Evolutionary conservation across 2,888 invertebrate genomes (phyloP), one percentile per base, ranked within the genome.

Genomic region (Drosophila birchii): DNA sequence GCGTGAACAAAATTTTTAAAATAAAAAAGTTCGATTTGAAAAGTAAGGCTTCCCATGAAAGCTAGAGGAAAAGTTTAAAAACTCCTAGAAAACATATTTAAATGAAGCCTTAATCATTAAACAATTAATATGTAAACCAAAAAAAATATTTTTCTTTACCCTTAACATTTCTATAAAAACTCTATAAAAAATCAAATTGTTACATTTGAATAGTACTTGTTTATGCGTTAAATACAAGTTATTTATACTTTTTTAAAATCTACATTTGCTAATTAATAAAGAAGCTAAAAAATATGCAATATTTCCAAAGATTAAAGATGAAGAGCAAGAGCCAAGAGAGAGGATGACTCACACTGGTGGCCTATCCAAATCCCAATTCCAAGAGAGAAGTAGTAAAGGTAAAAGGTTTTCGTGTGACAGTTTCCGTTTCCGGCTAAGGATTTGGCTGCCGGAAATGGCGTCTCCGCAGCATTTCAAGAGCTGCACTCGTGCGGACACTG

Each of bases 231-330:
- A 45, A 26, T 45, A 29, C 3, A 29, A 7, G 16, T 11, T 7
- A 18, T 4, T n/a, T n/a, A 12, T 12, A n/a, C 34, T 34, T 47
- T 3, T 12, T 12, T 6, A 6, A 18, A 18, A 34, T 51, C 34
- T 16, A 20, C 9, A 36, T 53, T 34, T 36, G 14, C 14, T 5
- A 23, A 26, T n/a, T 14, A 29, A 49, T 12, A n/a, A 8, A 3
- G 20, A 14, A 51, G 69, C 66, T 44, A 8, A 53, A 38, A 67
- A 70, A 41, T 70, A 70, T 67, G 67, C 70, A 67, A 58, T 20
- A 20, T 29, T 29, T 20, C 3, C 4, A 36, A 45, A 36, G 38
- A 32, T 36, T n/a, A 29, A 32, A 3, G 3, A 26, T 26, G 26
- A 32, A 20, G 12, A 11, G 29, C n/a, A 29, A 29, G 29, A 29